These are phyloP conservation scores for Neotragus pygmaeus DNA, from an alignment of 2,113 vertebrate species.

Conservation along the genomic window DNA sequence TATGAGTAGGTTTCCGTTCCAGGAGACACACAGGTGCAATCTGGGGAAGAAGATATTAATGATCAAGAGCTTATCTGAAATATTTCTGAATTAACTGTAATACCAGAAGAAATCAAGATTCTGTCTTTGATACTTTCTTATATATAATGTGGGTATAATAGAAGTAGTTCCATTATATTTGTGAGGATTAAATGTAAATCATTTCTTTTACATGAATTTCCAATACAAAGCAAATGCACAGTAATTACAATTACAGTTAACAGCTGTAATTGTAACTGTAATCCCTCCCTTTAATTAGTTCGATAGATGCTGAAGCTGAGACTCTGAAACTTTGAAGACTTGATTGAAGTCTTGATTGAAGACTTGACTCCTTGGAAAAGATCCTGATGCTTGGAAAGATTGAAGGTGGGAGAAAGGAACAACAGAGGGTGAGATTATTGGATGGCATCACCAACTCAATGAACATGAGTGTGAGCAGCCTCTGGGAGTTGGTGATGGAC, in stretches of 20 bases:
- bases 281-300: neutral
- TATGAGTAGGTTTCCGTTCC: neutral
- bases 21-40: neutral
- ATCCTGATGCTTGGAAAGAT: neutral
- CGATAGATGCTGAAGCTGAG: neutral
- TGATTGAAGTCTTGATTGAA: neutral
- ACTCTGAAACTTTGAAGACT: neutral
- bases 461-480: neutral
- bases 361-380: neutral
- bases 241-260: neutral
- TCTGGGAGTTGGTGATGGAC: accelerated
- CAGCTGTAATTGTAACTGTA: neutral
- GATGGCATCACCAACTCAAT: neutral
- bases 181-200: neutral
- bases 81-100: neutral
- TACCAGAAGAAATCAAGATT: neutral
- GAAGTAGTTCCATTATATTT: neutral
- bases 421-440: neutral
- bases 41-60: neutral
- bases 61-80: neutral
- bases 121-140: neutral
- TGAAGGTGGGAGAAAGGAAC: neutral
- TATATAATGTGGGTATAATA: neutral
- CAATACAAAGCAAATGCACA: neutral
- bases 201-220: neutral